Base-by-base conservation (phyloP, 2,113 vertebrate species). In the Tiliqua scincoides region DNA sequence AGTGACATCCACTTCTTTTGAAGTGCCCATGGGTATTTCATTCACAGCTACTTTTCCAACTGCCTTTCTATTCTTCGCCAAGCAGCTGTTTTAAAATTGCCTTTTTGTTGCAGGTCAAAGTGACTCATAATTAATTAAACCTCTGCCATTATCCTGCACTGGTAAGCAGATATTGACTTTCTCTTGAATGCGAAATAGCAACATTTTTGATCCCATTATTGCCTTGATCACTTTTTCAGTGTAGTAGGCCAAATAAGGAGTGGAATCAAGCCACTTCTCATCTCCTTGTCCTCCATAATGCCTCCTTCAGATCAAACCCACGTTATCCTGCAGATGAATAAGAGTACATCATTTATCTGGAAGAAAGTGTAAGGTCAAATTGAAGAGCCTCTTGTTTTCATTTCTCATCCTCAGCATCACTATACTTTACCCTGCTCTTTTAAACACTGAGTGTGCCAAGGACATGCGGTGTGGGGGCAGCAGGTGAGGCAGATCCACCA, bases 401-500 rank as follows among this genome's bases (percentile, higher is more conserved):
- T 68, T 88, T 27, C 54, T 61, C 6, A 77, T 59, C 27, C 27
- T 85, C 11, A 72, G 2, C n/a, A 62, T n/a, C 35, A 63, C 73
- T 83, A 57, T 27, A 6, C 40, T 65, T 74, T 73, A 8, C 35
- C 17, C 35, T 79, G 59, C 43, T 86, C 57, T 76, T 72, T 83
- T 48, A 61, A 67, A 23, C 4, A 52, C 68, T 14, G 78, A 23
- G n/a, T 65, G 35, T 62, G 68, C 84, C 40, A 62, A n/a, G 73
- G 63, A 54, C 32, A 18, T 25, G 32, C 40, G n/a, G n/a, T n/a
- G n/a, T n/a, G n/a, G n/a, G n/a, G n/a, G n/a, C n/a, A n/a, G n/a
- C n/a, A n/a, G n/a, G n/a, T n/a, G n/a, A 85, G 88, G 17, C 43
- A 48, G 85, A 91, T 63, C 57, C n/a, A 18, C 30, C n/a, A n/a